Conservation (phyloP, 2,888 invertebrate genomes). For the Cyclophora albipunctata region DNA sequence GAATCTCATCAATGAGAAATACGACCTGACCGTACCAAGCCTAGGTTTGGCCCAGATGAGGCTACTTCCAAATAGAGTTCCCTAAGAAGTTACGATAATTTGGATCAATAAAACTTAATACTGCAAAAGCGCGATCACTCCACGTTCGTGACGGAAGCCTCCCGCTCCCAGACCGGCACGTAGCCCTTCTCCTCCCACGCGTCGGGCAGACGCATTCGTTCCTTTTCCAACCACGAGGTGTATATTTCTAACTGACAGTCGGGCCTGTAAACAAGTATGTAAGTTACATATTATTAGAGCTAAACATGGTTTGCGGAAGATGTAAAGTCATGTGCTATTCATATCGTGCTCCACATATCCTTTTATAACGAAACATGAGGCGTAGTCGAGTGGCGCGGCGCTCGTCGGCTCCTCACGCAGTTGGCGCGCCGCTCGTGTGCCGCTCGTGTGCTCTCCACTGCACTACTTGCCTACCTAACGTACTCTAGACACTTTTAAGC, state of each 20-base stretch:
- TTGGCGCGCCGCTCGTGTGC: too few relatives aligned
- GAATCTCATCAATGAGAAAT: too few relatives aligned
- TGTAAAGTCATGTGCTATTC: slow-evolving; percentile 9
- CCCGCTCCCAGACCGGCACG: not conserved
- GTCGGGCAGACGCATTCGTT: slow-evolving; percentile 46
- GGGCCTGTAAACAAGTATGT: slow-evolving; percentile 33
- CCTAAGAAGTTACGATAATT: too few relatives aligned
- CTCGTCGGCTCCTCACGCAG: too few relatives aligned
- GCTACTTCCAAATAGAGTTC: too few relatives aligned
- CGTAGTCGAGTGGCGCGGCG: not conserved
- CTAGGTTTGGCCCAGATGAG: too few relatives aligned
- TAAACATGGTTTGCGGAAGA: slow-evolving; percentile 1
- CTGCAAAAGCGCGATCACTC: too few relatives aligned
- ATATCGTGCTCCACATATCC: slow-evolving; percentile 17
- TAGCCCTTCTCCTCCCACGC: slow-evolving; percentile 52
- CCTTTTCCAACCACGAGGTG: slow-evolving; percentile 46
- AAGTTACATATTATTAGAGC: too few relatives aligned
- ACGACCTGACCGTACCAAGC: too few relatives aligned
- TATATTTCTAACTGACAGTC: slow-evolving; percentile 63
- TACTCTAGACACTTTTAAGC: slow-evolving; percentile 10
- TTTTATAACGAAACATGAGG: slow-evolving; percentile 8
- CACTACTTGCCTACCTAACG: not conserved
- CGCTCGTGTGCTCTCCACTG: too few relatives aligned
- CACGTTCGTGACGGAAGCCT: too few relatives aligned
- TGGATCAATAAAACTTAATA: too few relatives aligned